Conservation (phyloP, 2,797 vertebrate genomes). For the Arvicola amphibius region DNA sequence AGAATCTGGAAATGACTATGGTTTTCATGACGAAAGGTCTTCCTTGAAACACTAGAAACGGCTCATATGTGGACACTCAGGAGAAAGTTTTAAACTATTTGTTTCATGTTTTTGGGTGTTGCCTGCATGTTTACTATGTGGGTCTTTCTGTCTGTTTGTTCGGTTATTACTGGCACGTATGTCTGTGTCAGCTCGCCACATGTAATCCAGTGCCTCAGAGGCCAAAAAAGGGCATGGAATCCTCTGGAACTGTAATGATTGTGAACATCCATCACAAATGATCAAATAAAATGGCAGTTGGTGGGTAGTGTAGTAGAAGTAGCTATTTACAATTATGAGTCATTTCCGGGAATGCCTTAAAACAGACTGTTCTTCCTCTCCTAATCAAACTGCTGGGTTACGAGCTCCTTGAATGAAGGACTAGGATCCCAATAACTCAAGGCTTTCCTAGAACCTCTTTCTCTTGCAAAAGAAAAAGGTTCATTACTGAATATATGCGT, state of each 20-base stretch:
- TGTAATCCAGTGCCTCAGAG: background rate
- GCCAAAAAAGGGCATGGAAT: background rate
- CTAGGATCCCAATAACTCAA: background rate
- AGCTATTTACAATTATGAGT: background rate
- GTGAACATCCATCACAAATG: background rate
- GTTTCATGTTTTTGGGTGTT: background rate
- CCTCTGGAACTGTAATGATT: background rate
- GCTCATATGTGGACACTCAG: background rate
- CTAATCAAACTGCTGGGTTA: background rate
- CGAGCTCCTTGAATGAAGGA: background rate
- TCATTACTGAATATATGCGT: background rate
- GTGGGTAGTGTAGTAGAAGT: background rate
- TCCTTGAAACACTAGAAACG: background rate
- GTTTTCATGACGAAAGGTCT: background rate
- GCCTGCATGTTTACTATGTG: background rate
- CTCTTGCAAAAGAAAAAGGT: background rate
- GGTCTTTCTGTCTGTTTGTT: too few relatives aligned
- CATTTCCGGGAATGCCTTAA: background rate
- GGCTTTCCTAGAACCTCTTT: background rate
- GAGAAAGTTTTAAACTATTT: background rate
- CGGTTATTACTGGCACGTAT: background rate
- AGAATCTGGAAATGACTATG: background rate
- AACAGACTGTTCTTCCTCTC: background rate
- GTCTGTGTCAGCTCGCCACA: background rate
- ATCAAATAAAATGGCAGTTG: background rate